These are phyloP conservation scores for Tapera naevia DNA, from an alignment of 2,797 vertebrate genomes.

Conservation along the genomic window DNA sequence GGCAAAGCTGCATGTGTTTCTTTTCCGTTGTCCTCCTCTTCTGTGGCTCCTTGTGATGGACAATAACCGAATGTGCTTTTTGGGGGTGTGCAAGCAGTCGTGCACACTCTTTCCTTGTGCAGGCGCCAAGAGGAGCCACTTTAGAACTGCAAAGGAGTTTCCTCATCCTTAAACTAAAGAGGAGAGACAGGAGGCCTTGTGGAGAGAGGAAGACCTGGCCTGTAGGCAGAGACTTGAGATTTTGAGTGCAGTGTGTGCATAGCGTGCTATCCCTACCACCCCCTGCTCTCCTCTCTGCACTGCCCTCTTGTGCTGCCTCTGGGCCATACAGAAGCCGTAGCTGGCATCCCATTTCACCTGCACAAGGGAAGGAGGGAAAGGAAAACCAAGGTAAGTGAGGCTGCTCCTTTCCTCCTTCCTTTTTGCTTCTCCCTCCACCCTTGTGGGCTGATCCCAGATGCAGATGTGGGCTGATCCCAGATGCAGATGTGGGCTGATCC, in stretches of 20 bases:
- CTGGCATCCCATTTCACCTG: neutral
- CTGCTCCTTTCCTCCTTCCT: neutral
- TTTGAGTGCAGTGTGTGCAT: neutral
- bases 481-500: too few species aligned
- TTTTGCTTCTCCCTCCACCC: neutral
- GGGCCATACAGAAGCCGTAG: neutral
- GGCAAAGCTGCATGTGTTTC: neutral
- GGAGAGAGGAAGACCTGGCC: neutral
- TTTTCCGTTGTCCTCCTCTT: neutral
- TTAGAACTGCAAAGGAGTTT: neutral
- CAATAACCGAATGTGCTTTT: neutral
- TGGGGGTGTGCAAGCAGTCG: neutral
- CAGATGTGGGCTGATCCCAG: too few species aligned
- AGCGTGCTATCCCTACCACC: fast-evolving
- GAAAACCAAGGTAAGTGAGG: neutral
- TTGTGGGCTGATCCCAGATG: neutral
- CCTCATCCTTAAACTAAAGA: neutral
- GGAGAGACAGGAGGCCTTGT: neutral
- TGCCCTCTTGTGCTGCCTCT: neutral
- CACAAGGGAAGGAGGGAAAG: neutral
- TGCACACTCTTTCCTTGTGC: neutral
- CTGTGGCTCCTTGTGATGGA: neutral
- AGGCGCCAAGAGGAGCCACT: neutral
- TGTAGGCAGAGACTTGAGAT: neutral
- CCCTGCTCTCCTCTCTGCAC: neutral